Percentiles rank a stretch among this genome's conserved stretches.
Conservation (phyloP, 2,113 vertebrate species). For the Trinectes maculatus region DNA sequence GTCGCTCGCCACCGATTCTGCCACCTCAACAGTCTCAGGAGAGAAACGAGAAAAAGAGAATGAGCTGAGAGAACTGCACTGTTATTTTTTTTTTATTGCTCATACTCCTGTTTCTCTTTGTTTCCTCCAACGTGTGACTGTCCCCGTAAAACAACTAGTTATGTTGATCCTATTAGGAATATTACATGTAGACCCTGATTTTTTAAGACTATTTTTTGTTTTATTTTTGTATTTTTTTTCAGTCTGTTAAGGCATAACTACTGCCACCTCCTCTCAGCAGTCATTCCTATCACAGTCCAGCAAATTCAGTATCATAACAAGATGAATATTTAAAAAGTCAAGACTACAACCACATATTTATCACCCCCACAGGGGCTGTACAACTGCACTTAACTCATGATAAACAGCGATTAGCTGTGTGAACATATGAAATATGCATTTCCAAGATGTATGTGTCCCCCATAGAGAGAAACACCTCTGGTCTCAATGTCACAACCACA, state of each 20-base stretch:
- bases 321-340: constrained; percentile 18
- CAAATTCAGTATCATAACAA: constrained; percentile 1
- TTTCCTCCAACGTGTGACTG: too few relatives aligned
- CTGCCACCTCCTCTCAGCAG: not conserved
- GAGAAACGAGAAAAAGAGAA: constrained; percentile 7
- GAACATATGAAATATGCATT: constrained; percentile 4
- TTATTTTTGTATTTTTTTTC: constrained; percentile 36
- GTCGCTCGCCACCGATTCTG: constrained; percentile 64
- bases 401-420: not conserved
- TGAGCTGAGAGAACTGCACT: constrained; percentile 18
- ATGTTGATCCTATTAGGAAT: too few relatives aligned
- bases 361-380: not conserved
- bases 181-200: too few relatives aligned
- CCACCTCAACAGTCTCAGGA: constrained; percentile 49
- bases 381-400: constrained; percentile 1
- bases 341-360: not conserved
- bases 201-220: too few relatives aligned
- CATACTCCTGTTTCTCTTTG: constrained; percentile 18
- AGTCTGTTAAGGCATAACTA: not conserved
- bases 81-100: constrained; percentile 46
- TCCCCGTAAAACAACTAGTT: too few relatives aligned
- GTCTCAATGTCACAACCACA: constrained; percentile 58
- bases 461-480: constrained; percentile 21
- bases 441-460: constrained; percentile 2
- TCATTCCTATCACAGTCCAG: not conserved